A percentile compares a stretch with the other conserved stretches of the same genome.
Evolutionary conservation across 2,797 vertebrate genomes (phyloP).

Genomic region (Pelodytes ibericus): DNA sequence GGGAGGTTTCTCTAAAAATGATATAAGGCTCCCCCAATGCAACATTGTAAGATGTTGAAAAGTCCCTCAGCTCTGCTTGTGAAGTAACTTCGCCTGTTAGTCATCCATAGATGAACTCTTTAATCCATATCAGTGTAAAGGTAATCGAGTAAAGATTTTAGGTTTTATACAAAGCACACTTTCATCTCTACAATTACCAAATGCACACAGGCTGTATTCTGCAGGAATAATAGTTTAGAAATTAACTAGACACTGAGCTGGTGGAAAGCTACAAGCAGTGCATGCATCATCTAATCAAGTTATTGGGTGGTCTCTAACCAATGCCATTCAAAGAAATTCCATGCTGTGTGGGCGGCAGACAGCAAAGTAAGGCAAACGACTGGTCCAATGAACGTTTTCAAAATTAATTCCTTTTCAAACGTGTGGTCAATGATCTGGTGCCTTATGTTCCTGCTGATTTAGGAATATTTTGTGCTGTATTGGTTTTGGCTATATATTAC

Average conservation of each 20-base stretch:
- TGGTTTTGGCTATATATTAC: constrained; percentile 27
- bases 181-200: too few relatives aligned
- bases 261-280: neutral
- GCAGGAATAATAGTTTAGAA: neutral
- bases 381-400: constrained; percentile 25
- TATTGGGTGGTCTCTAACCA: constrained; percentile 38
- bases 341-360: constrained; percentile 21
- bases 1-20: too few relatives aligned
- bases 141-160: too few relatives aligned
- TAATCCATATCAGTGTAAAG: too few relatives aligned
- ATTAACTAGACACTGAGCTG: neutral
- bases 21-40: too few relatives aligned
- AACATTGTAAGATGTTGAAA: too few relatives aligned
- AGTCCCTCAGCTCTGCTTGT: too few relatives aligned
- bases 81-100: too few relatives aligned
- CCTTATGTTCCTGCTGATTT: constrained; percentile 23
- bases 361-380: constrained; percentile 21
- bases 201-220: neutral
- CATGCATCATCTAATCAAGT: constrained; percentile 17
- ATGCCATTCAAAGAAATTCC: constrained; percentile 31
- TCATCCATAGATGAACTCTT: too few relatives aligned
- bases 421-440: constrained; percentile 31
- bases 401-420: constrained; percentile 33
- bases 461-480: constrained; percentile 23
- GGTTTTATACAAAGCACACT: too few relatives aligned